phyloP scores from a whole-genome alignment of 2,888 invertebrate species.

The Athalia cordata region DNA sequence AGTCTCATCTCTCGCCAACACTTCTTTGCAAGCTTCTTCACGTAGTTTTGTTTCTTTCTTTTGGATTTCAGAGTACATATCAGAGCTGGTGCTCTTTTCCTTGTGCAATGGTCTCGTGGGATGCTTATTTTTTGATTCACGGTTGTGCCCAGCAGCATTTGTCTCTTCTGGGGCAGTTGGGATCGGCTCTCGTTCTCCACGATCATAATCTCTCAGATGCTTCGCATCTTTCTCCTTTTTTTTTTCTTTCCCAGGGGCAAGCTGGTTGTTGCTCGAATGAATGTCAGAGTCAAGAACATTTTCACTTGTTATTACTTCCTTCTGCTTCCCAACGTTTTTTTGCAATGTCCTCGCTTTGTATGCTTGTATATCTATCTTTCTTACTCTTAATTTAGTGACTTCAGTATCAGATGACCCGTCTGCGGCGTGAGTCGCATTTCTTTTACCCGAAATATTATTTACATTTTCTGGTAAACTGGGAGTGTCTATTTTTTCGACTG shows the following conservation, averaged over 20 bases:
- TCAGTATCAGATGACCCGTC: not conserved
- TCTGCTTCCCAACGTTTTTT: slow-evolving; percentile 45
- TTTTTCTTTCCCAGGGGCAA: no score
- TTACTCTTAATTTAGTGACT: slow-evolving; percentile 50
- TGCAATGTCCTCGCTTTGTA: slow-evolving; percentile 65
- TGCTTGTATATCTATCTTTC: slow-evolving; percentile 65
- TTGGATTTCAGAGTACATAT: not conserved
- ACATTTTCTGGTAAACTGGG: not conserved
- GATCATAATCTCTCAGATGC: no score
- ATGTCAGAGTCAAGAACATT: slow-evolving; percentile 51
- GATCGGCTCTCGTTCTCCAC: slow-evolving; percentile 49
- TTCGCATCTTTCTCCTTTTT: no score
- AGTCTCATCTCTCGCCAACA: not conserved
- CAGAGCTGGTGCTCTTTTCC: not conserved
- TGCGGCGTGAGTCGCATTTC: not conserved
- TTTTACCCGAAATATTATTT: not conserved
- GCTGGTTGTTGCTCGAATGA: slow-evolving; percentile 51
- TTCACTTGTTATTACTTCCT: slow-evolving; percentile 47
- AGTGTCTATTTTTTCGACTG: no score
- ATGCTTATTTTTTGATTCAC: not conserved
- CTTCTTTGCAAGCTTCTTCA: not conserved
- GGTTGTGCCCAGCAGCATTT: slow-evolving; percentile 47
- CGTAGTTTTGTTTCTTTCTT: not conserved
- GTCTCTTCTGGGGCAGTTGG: slow-evolving; percentile 48
- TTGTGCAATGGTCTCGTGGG: not conserved